Evolutionary conservation across 2,797 vertebrate genomes (phyloP).

Genomic region (Thamnophis elegans): DNA sequence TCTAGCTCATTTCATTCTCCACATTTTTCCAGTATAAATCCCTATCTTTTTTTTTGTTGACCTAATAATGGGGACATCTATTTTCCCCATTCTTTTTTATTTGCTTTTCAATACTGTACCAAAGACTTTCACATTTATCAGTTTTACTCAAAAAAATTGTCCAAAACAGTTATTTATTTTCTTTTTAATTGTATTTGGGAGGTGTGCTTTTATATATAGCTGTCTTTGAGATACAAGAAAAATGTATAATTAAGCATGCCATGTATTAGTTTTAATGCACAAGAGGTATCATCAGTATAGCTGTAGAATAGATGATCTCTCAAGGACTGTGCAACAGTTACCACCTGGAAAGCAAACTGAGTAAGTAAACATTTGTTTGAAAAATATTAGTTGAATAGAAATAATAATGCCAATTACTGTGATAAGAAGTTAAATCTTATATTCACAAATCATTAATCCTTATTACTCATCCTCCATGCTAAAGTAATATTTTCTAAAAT

Average conservation of each 20-base stretch:
- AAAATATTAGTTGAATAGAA: not conserved
- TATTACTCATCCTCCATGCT: not conserved
- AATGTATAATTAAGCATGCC: not conserved
- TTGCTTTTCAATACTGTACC: not conserved
- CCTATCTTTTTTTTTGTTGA: not conserved
- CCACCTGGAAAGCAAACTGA: not conserved
- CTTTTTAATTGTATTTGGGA: not conserved
- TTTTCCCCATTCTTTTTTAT: not conserved
- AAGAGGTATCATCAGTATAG: not conserved
- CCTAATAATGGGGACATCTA: not conserved
- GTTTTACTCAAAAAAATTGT: not conserved
- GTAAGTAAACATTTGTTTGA: not conserved
- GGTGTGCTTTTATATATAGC: not conserved
- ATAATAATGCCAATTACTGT: not conserved
- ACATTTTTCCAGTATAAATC: constrained; percentile 9
- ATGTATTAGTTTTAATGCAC: not conserved
- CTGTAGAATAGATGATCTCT: not conserved
- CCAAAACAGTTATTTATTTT: not conserved
- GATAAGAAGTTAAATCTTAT: not conserved
- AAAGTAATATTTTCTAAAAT: not conserved
- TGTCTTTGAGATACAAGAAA: not conserved
- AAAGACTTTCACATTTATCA: not conserved
- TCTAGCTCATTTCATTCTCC: not conserved
- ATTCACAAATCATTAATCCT: not conserved
- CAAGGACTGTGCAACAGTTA: not conserved